Evolutionary conservation across 1,140 invertebrate species (phyloP).

Genomic region (Bombus cullumanus): DNA sequence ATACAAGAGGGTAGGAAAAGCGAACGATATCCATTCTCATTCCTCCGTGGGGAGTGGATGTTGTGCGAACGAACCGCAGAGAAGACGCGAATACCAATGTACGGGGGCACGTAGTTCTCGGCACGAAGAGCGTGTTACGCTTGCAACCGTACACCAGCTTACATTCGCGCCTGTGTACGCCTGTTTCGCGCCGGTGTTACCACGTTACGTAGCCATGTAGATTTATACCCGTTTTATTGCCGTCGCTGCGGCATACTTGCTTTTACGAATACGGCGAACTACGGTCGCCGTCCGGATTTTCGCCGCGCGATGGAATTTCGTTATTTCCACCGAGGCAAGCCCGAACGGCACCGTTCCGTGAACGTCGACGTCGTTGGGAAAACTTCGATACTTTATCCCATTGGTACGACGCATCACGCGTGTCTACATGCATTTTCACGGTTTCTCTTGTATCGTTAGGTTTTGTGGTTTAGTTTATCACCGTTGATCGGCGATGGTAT

Average conservation of each 20-base stretch:
- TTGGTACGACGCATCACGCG: background rate
- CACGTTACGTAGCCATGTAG: conserved; percentile 48
- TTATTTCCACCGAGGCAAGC: conserved; percentile 57
- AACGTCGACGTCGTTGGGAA: background rate
- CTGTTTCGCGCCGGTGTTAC: conserved; percentile 31
- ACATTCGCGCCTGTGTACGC: conserved; percentile 24
- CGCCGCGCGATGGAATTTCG: conserved; percentile 67
- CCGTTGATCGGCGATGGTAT: background rate
- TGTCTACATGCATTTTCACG: background rate
- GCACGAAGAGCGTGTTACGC: conserved; percentile 39
- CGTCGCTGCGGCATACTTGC: conserved; percentile 58
- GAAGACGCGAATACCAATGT: conserved; percentile 59
- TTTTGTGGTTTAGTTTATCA: background rate
- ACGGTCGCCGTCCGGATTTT: conserved; percentile 59
- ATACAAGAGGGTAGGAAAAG: conserved; percentile 44
- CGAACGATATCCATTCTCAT: conserved; percentile 65
- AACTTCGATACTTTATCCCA: background rate
- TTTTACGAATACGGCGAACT: conserved; percentile 57
- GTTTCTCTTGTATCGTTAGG: background rate
- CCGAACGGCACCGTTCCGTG: conserved; percentile 26
- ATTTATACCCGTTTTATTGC: conserved; percentile 69
- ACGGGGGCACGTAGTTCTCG: conserved; percentile 4
- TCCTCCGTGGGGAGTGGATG: conserved; percentile 58
- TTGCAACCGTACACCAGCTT: conserved; percentile 14
- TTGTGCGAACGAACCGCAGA: conserved; percentile 62